phyloP scores from a whole-genome alignment of 1,140 invertebrate species.

The Dendrolimus kikuchii region DNA sequence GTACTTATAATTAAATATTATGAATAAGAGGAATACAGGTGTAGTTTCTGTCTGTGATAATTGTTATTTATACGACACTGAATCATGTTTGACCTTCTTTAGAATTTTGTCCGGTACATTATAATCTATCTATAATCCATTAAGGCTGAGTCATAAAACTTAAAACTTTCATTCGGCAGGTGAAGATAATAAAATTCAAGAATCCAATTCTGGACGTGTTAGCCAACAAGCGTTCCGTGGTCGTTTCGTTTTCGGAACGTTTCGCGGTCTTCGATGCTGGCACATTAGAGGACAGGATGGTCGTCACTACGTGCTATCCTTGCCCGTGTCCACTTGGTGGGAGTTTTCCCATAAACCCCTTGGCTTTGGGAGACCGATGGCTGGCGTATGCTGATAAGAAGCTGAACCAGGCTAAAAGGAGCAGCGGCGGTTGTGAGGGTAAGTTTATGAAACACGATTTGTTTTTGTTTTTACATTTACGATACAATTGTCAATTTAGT shows the following conservation, averaged over 20 bases:
- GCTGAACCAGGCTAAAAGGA: constrained; percentile 85
- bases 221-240: constrained; percentile 86
- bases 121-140: no score
- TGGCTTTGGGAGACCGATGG: constrained; percentile 89
- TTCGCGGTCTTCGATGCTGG: constrained; percentile 93
- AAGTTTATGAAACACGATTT: constrained; percentile 18
- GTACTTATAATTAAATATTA: no score
- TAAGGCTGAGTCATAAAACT: neutral
- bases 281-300: constrained; percentile 88
- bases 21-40: no score
- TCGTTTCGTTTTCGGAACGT: constrained; percentile 90
- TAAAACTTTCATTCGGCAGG: constrained; percentile 44
- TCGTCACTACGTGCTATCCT: constrained; percentile 91
- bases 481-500: no score
- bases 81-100: no score
- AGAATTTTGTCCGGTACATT: no score
- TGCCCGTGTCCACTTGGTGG: constrained; percentile 78
- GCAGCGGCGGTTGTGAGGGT: constrained; percentile 88
- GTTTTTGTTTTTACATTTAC: no score
- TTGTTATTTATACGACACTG: no score
- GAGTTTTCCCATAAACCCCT: constrained; percentile 85
- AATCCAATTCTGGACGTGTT: constrained; percentile 90
- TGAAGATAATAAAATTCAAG: constrained; percentile 94
- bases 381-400: constrained; percentile 89
- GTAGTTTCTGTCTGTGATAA: no score